Percentiles rank a stretch among this genome's conserved stretches.
Conservation (phyloP, 1,140 invertebrate species). For the Heliconius hewitsoni region DNA sequence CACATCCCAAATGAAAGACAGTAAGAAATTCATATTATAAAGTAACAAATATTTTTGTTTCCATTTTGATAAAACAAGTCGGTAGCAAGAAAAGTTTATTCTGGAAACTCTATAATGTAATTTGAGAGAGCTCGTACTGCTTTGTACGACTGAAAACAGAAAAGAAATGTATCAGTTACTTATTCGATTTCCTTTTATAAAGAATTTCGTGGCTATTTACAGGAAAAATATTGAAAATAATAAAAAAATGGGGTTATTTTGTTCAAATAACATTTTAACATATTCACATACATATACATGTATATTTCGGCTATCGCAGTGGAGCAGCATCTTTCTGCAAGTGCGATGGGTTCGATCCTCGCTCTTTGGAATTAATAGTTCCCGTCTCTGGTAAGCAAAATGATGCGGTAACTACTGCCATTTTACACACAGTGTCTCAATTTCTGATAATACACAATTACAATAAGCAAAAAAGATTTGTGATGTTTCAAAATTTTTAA, state of each 20-base stretch:
- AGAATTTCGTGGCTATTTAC: background rate
- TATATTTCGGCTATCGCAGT: too few relatives aligned
- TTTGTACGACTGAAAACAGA: background rate
- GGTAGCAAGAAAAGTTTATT: constrained; percentile 9
- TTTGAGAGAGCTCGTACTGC: constrained; percentile 6
- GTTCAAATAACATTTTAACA: background rate
- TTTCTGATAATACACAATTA: too few relatives aligned
- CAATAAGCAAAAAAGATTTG: too few relatives aligned
- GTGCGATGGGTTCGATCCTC: background rate
- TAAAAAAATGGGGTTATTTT: background rate
- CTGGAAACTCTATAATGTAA: constrained; percentile 2
- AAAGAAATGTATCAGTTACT: constrained; percentile 2
- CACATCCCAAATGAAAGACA: background rate
- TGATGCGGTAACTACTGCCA: too few relatives aligned
- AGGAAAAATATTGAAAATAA: constrained; percentile 2
- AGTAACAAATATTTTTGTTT: constrained; percentile 4
- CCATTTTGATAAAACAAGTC: constrained; percentile 1
- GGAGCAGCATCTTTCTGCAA: too few relatives aligned
- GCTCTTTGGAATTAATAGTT: background rate
- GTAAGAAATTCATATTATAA: background rate
- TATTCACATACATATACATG: background rate
- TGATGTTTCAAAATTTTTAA: too few relatives aligned
- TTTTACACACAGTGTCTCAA: too few relatives aligned
- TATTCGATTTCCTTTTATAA: constrained; percentile 5
- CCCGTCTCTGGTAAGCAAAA: too few relatives aligned